Percentiles rank a stretch among this genome's conserved stretches.
These are phyloP conservation scores for Willowsia nigromaculata DNA, from an alignment of 2,888 invertebrate genomes.

Conservation along the genomic window DNA sequence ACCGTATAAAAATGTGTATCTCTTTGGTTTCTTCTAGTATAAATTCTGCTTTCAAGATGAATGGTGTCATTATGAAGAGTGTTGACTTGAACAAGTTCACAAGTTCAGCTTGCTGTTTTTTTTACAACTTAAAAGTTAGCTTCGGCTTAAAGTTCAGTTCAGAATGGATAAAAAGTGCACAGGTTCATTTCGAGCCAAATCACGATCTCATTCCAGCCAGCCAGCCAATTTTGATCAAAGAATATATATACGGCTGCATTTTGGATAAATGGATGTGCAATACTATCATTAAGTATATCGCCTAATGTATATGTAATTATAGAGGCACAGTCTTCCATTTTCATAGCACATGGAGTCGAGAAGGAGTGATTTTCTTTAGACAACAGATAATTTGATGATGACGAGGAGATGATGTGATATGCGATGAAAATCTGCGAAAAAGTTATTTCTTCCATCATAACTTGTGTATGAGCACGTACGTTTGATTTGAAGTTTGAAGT, in stretches of 20 bases:
- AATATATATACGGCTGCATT: neutral
- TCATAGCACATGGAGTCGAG: too few species aligned
- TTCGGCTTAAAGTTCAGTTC: neutral
- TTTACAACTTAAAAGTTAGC: neutral
- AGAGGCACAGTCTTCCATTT: neutral
- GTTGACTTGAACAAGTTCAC: neutral
- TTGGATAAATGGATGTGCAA: neutral
- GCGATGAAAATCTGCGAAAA: conserved; percentile 1
- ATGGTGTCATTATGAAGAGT: neutral
- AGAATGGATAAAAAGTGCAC: too few species aligned
- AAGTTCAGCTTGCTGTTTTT: neutral
- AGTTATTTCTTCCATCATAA: neutral
- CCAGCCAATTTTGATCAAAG: conserved; percentile 6
- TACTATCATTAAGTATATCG: conserved; percentile 7
- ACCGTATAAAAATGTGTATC: neutral
- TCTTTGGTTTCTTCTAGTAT: neutral
- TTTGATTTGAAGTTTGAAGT: neutral
- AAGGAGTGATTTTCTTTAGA: neutral
- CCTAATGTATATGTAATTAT: conserved; percentile 10
- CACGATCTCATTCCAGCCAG: conserved; percentile 27
- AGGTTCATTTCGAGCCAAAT: neutral
- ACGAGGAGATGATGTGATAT: neutral
- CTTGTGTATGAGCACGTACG: neutral
- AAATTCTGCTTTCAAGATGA: neutral
- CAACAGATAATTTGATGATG: neutral